These are phyloP conservation scores for Gymnoscopelus braueri DNA, from an alignment of 2,797 vertebrate species.

Conservation along the genomic window DNA sequence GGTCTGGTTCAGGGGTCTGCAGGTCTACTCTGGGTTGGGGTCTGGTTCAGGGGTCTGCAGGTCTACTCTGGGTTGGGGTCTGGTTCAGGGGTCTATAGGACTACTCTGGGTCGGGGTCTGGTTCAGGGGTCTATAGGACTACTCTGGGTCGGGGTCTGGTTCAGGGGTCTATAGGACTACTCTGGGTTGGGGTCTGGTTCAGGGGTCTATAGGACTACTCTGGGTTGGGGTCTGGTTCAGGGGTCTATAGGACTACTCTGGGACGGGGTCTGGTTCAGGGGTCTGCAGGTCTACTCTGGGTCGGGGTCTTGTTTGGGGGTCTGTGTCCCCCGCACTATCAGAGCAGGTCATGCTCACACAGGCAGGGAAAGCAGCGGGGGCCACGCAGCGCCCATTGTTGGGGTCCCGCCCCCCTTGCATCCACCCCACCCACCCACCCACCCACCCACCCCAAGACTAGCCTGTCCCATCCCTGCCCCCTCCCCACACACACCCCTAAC, in stretches of 20 bases:
- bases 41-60: neutral
- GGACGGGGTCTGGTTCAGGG: neutral
- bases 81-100: slow-evolving; percentile 6
- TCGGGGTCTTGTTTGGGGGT: slow-evolving; percentile 5
- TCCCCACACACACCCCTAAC: neutral
- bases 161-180: slow-evolving; percentile 7
- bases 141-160: neutral
- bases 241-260: neutral
- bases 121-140: neutral
- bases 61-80: neutral
- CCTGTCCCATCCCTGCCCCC: slow-evolving; percentile 56
- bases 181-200: neutral
- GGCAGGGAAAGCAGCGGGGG: slow-evolving; percentile 66
- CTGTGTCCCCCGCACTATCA: slow-evolving; percentile 57
- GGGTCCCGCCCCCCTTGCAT: slow-evolving; percentile 63
- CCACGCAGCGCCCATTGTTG: slow-evolving; percentile 68
- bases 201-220: neutral
- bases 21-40: neutral
- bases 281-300: neutral
- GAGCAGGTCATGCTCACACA: slow-evolving; percentile 77
- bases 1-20: neutral
- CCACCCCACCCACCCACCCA: slow-evolving; percentile 2
- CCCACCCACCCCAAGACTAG: slow-evolving; percentile 68
- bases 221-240: neutral
- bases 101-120: neutral